These are phyloP conservation scores for Lerista edwardsae DNA, from an alignment of 2,797 vertebrate genomes.

Conservation along the genomic window DNA sequence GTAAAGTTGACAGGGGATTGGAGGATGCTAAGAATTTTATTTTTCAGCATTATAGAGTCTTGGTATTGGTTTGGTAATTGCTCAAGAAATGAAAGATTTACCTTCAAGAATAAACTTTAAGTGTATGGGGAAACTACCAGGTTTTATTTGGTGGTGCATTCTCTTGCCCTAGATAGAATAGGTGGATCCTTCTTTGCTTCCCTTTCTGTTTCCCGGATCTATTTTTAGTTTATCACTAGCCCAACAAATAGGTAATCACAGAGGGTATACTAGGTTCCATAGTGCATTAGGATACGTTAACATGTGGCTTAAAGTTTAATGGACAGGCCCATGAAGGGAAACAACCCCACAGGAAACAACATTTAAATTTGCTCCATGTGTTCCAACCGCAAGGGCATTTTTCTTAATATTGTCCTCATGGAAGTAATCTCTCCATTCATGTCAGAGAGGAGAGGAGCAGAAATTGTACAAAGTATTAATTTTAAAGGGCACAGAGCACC, in stretches of 20 bases:
- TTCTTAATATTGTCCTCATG: background rate
- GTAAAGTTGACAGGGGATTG: background rate
- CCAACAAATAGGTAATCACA: too few species aligned
- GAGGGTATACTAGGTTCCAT: background rate
- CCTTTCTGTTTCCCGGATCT: background rate
- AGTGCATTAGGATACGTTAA: too few species aligned
- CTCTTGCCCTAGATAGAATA: background rate
- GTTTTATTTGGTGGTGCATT: background rate
- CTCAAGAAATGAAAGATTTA: background rate
- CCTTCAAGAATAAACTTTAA: background rate
- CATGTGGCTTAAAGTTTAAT: background rate
- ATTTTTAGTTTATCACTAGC: too few species aligned
- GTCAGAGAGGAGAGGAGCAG: background rate
- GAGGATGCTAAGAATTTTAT: background rate
- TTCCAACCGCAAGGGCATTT: background rate
- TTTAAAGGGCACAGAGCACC: background rate
- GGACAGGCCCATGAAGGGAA: background rate
- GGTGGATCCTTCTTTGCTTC: background rate
- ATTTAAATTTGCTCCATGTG: background rate
- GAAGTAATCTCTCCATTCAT: constrained; percentile 12
- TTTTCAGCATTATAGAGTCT: background rate
- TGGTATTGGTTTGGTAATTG: background rate
- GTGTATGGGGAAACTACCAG: too few species aligned
- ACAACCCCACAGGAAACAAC: too few species aligned
- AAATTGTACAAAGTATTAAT: constrained; percentile 14